Conservation (phyloP, 2,797 vertebrate genomes). For the Natrix natrix region DNA sequence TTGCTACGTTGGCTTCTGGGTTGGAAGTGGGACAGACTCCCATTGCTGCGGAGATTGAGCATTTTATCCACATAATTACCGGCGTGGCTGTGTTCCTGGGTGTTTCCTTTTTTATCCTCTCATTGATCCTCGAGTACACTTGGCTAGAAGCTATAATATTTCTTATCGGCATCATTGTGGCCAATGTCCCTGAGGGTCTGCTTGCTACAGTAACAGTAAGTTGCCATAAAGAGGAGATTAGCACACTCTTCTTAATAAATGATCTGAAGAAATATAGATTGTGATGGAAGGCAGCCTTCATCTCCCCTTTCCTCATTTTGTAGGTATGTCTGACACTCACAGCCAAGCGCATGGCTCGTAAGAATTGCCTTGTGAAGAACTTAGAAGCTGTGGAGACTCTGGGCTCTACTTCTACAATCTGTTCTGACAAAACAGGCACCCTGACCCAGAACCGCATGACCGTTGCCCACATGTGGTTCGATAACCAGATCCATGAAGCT, state of each 20-base stretch:
- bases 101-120: slow-evolving; percentile 89
- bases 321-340: slow-evolving; percentile 96
- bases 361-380: slow-evolving; percentile 97
- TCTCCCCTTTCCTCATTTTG: neutral
- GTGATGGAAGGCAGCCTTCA: neutral
- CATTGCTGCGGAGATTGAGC: slow-evolving; percentile 91
- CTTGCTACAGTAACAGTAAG: slow-evolving; percentile 95
- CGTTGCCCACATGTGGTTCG: slow-evolving; percentile 89
- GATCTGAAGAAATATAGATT: too few species aligned
- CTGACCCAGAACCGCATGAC: slow-evolving; percentile 89
- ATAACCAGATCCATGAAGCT: slow-evolving; percentile 87
- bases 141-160: slow-evolving; percentile 98
- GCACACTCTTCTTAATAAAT: neutral
- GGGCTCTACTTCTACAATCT: slow-evolving; percentile 88
- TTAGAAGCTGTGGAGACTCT: slow-evolving; percentile 93
- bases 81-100: slow-evolving; percentile 95
- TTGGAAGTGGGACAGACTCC: slow-evolving; percentile 92
- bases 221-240: accelerated
- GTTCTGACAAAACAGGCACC: slow-evolving; percentile 86
- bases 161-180: slow-evolving; percentile 97
- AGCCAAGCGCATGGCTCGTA: slow-evolving; percentile 96
- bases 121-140: slow-evolving; percentile 89
- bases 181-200: slow-evolving; percentile 94
- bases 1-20: slow-evolving; percentile 91
- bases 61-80: slow-evolving; percentile 96